phyloP scores from a whole-genome alignment of 2,888 invertebrate species.

The Philereme vetulata region DNA sequence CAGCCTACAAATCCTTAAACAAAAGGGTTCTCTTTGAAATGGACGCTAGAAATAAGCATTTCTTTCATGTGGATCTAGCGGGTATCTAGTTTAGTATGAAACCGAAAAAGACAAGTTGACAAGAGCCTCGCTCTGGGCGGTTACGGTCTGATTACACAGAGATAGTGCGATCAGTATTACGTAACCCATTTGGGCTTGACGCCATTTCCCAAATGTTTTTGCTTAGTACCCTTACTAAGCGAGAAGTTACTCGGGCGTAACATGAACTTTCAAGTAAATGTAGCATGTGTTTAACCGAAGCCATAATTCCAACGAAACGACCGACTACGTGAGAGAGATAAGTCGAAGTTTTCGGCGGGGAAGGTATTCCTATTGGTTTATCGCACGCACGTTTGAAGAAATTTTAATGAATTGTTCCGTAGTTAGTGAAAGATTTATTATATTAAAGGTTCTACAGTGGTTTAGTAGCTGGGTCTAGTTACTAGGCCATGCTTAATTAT shows the following conservation, averaged over 20 bases:
- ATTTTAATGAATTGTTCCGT: conserved; percentile 74
- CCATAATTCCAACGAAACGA: conserved; percentile 79
- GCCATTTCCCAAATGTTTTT: conserved; percentile 54
- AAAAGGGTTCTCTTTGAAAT: conserved; percentile 23
- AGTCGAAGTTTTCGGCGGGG: conserved; percentile 76
- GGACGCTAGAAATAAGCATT: conserved; percentile 21
- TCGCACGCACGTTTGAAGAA: conserved; percentile 78
- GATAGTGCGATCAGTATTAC: conserved; percentile 41
- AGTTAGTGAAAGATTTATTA: conserved; percentile 67
- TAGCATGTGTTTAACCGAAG: conserved; percentile 81
- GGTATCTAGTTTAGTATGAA: conserved; percentile 25
- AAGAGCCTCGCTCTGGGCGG: conserved; percentile 28
- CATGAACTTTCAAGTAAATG: conserved; percentile 80
- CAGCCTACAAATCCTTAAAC: conserved; percentile 15
- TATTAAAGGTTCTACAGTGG: conserved; percentile 24
- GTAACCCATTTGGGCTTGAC: conserved; percentile 46
- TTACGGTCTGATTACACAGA: conserved; percentile 46
- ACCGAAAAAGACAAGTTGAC: conserved; percentile 32
- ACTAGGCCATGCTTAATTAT: not conserved
- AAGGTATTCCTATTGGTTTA: conserved; percentile 69
- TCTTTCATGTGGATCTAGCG: conserved; percentile 20
- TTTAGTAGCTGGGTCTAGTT: conserved; percentile 38
- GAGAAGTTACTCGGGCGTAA: conserved; percentile 74
- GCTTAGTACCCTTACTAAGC: conserved; percentile 61
- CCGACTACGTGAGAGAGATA: conserved; percentile 80